Evolutionary conservation across 1,140 invertebrate species (phyloP).

Genomic region (Lepeophtheirus salmonis): DNA sequence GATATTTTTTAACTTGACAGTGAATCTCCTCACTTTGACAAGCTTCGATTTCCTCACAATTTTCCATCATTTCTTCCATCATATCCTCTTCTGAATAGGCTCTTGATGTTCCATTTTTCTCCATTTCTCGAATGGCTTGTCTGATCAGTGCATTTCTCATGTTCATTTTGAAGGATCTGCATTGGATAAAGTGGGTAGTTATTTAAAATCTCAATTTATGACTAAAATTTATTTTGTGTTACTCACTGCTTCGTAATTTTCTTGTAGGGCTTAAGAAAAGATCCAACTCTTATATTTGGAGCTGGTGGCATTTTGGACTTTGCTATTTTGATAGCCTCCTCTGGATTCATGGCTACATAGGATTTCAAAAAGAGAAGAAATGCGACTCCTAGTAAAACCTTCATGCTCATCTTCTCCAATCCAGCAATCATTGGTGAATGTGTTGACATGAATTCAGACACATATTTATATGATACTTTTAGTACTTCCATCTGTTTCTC

Average conservation of each 20-base stretch:
- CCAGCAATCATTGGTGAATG: too few relatives aligned
- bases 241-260: background rate
- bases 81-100: background rate
- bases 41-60: background rate
- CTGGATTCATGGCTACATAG: conserved; percentile 11
- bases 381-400: too few relatives aligned
- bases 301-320: background rate
- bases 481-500: too few relatives aligned
- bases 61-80: background rate
- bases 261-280: background rate
- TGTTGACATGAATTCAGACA: too few relatives aligned
- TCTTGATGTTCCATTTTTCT: background rate
- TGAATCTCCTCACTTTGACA: background rate
- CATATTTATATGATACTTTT: too few relatives aligned
- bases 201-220: background rate
- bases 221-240: background rate
- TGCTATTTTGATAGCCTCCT: background rate
- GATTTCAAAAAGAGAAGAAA: too few relatives aligned
- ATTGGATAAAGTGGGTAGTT: background rate
- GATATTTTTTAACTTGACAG: conserved; percentile 28
- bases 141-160: conserved; percentile 16
- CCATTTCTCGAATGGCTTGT: background rate
- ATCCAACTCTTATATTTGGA: background rate
- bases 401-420: too few relatives aligned
- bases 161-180: conserved; percentile 16